phyloP scores from a whole-genome alignment of 2,888 invertebrate species.

The Drosophila ezoana region DNA sequence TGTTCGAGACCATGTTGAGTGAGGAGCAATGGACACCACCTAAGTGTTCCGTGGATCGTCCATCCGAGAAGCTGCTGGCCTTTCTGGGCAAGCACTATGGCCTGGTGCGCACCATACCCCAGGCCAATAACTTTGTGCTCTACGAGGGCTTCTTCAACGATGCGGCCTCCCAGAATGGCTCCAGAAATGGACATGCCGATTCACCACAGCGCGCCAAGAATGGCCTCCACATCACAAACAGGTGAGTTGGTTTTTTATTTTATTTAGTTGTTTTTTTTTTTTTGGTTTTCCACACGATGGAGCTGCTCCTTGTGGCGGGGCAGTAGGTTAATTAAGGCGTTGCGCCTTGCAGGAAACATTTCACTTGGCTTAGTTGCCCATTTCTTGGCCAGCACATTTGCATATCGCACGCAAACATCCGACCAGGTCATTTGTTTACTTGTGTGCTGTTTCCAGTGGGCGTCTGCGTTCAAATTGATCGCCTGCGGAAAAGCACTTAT shows the following conservation, averaged over 20 bases:
- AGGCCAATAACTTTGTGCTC: conserved; percentile 95
- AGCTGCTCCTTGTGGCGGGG: conserved; percentile 9
- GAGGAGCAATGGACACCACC: conserved; percentile 89
- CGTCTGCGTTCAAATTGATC: conserved; percentile 50
- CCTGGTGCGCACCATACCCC: conserved; percentile 88
- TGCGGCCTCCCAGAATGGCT: conserved; percentile 44
- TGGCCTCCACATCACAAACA: conserved; percentile 82
- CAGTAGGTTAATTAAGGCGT: conserved; percentile 63
- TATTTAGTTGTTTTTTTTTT: neutral
- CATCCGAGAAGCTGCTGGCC: conserved; percentile 94
- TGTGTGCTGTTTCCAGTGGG: conserved; percentile 20
- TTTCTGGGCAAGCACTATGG: conserved; percentile 95
- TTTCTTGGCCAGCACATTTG: conserved; percentile 66
- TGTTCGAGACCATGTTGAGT: conserved; percentile 95
- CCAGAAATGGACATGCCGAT: conserved; percentile 43
- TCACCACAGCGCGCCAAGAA: conserved; percentile 67
- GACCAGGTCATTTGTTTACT: conserved; percentile 35
- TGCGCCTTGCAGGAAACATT: conserved; percentile 73
- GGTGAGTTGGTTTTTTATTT: conserved; percentile 70
- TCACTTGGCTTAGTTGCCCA: conserved; percentile 77
- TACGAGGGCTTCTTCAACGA: conserved; percentile 91
- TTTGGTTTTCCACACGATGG: neutral
- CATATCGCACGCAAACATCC: conserved; percentile 77
- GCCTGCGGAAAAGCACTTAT: conserved; percentile 55
- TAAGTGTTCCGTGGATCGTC: conserved; percentile 95